A percentile compares a stretch with the other conserved stretches of the same genome.
Evolutionary conservation across 2,888 invertebrate genomes (phyloP).

Genomic region (Pandemis heparana): DNA sequence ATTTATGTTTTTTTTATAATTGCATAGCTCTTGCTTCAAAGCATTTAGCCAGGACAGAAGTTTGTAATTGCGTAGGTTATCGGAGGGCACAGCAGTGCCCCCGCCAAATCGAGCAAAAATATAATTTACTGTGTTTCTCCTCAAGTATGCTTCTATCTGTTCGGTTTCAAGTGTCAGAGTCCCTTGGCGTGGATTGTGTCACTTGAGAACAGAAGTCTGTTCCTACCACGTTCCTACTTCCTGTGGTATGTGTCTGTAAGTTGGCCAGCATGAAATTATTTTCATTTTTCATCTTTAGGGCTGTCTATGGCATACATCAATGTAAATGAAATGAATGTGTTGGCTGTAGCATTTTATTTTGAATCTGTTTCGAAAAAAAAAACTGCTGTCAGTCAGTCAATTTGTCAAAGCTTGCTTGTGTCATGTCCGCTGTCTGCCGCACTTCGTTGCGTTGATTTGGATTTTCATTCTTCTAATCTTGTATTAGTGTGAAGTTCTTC

Average conservation of each 20-base stretch:
- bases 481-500: conserved; percentile 83
- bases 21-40: neutral
- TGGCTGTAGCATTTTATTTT: neutral
- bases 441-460: conserved; percentile 49
- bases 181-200: no score
- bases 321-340: no score
- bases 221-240: no score
- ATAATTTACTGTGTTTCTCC: no score
- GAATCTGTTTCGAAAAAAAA: conserved; percentile 1
- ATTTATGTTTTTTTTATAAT: neutral
- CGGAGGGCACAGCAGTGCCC: no score
- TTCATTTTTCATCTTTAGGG: neutral
- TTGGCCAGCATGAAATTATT: conserved; percentile 18
- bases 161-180: no score
- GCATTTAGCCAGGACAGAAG: neutral
- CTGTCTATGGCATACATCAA: neutral
- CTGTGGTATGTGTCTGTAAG: neutral
- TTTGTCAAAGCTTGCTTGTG: conserved; percentile 30
- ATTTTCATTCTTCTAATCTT: conserved; percentile 64
- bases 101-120: no score
- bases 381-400: conserved; percentile 42
- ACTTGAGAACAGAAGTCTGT: no score
- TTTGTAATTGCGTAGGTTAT: no score
- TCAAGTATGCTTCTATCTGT: no score
- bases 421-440: conserved; percentile 49